A percentile compares a stretch with the other conserved stretches of the same genome.
phyloP scores from a whole-genome alignment of 1,140 invertebrate species.

The Littorina saxatilis region DNA sequence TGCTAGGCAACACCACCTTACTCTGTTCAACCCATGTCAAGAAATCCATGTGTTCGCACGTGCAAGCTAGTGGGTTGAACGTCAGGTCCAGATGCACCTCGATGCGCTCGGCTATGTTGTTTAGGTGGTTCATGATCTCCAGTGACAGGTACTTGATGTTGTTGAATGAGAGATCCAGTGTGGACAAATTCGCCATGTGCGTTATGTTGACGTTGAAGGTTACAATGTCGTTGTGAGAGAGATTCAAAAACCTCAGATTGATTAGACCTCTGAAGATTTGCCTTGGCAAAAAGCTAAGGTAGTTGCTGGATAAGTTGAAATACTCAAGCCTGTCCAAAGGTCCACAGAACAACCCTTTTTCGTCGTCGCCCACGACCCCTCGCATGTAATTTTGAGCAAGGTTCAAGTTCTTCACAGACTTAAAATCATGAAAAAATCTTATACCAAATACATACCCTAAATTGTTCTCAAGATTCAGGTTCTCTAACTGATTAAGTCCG shows the following conservation, averaged over 20 bases:
- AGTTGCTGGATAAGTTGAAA: slow-evolving; percentile 51
- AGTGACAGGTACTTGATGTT: slow-evolving; percentile 18
- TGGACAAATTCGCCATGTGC: not conserved
- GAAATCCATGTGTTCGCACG: slow-evolving; percentile 47
- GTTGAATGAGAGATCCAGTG: slow-evolving; percentile 39
- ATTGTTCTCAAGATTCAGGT: slow-evolving; percentile 35
- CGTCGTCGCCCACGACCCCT: not conserved
- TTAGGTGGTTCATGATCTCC: slow-evolving; percentile 10
- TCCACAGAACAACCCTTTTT: slow-evolving; percentile 8
- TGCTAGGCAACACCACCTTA: slow-evolving; percentile 4
- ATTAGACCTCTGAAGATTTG: slow-evolving; percentile 30
- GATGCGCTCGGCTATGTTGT: too few relatives aligned
- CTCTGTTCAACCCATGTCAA: slow-evolving; percentile 47
- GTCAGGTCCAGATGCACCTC: slow-evolving; percentile 40
- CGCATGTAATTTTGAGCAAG: slow-evolving; percentile 36
- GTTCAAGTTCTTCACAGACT: slow-evolving; percentile 8
- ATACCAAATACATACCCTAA: slow-evolving; percentile 25
- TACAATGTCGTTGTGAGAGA: slow-evolving; percentile 41
- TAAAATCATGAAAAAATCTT: slow-evolving; percentile 41
- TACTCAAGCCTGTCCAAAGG: slow-evolving; percentile 25
- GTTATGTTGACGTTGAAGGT: slow-evolving; percentile 38
- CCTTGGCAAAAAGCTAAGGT: slow-evolving; percentile 25
- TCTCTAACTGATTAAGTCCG: slow-evolving; percentile 14
- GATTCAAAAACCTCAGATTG: slow-evolving; percentile 32
- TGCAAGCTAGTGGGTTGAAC: slow-evolving; percentile 45